These are phyloP conservation scores for Phoxinus dragarum DNA, from an alignment of 2,797 vertebrate genomes.

Conservation along the genomic window DNA sequence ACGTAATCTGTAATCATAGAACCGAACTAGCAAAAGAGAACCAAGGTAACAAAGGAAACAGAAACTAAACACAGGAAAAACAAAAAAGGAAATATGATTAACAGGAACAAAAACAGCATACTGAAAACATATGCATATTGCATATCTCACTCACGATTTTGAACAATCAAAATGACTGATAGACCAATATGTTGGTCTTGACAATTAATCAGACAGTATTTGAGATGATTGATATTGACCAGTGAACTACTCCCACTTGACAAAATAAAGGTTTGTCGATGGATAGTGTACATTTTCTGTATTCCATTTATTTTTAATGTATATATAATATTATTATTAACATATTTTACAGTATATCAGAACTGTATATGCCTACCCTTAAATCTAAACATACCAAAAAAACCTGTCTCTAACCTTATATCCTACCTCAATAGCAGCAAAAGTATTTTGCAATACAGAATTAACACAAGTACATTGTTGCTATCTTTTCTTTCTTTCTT, in stretches of 20 bases:
- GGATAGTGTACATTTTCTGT: not conserved
- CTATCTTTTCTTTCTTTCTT: too few species aligned
- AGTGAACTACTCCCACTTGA: not conserved
- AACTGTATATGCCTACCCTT: not conserved
- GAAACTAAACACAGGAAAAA: not conserved
- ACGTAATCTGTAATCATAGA: not conserved
- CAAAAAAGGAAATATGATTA: not conserved
- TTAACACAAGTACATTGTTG: not conserved
- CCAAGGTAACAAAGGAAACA: not conserved
- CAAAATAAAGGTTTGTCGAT: not conserved
- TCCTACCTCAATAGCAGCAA: constrained; percentile 62
- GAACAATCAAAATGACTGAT: not conserved
- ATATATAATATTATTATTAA: not conserved
- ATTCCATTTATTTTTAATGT: not conserved
- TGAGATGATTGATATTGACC: not conserved
- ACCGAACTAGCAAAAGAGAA: not conserved
- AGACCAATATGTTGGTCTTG: not conserved
- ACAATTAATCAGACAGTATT: not conserved
- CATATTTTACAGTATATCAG: not conserved
- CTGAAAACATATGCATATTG: not conserved
- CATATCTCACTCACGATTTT: not conserved
- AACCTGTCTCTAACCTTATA: constrained; percentile 57
- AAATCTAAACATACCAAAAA: not conserved
- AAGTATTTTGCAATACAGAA: not conserved
- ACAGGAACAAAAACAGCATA: too few species aligned